Base-by-base conservation (phyloP, 1,140 invertebrate species). In the Daktulosphaira vitifoliae region DNA sequence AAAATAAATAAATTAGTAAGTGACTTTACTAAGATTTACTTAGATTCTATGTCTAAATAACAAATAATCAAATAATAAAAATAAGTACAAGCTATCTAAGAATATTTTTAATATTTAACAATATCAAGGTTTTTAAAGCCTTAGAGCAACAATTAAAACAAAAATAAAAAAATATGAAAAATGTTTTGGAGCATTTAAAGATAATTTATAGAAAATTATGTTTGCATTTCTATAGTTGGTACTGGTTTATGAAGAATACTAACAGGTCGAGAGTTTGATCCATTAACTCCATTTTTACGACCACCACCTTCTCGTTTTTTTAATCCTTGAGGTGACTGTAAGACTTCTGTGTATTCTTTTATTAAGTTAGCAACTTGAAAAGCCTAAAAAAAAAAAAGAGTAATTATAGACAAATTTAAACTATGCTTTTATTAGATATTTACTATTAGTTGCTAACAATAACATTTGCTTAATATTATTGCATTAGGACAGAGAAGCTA, bases 351-450 rank as follows among this genome's bases (percentile, higher is more conserved):
- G 74, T 96, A 96, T 74, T 96, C 92, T 71, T 88, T 86, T 67
- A 96, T 93, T 54, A 96, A 80, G 67, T 92, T 92, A 42, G 90
- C 88, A 73, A 96, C 94, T 77, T 95, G 92, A 76, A 90, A 90
- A 66, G 91, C 91, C 88, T 92, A 76, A 33, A 33, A 33, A 6
- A 6, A 33, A 33, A 33, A 33, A 33, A n/a, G n/a, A n/a, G n/a
- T n/a, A n/a, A n/a, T n/a, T n/a, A n/a, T n/a, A n/a, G n/a, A n/a
- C n/a, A n/a, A n/a, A n/a, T n/a, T n/a, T n/a, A n/a, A n/a, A n/a
- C n/a, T n/a, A n/a, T n/a, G n/a, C n/a, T n/a, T n/a, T n/a, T n/a
- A n/a, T n/a, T n/a, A n/a, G n/a, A n/a, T n/a, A n/a, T n/a, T n/a
- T n/a, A n/a, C n/a, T n/a, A n/a, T n/a, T n/a, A n/a, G n/a, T n/a